Evolutionary conservation across 1,140 invertebrate species (phyloP).

Genomic region (Drosophila navojoa): DNA sequence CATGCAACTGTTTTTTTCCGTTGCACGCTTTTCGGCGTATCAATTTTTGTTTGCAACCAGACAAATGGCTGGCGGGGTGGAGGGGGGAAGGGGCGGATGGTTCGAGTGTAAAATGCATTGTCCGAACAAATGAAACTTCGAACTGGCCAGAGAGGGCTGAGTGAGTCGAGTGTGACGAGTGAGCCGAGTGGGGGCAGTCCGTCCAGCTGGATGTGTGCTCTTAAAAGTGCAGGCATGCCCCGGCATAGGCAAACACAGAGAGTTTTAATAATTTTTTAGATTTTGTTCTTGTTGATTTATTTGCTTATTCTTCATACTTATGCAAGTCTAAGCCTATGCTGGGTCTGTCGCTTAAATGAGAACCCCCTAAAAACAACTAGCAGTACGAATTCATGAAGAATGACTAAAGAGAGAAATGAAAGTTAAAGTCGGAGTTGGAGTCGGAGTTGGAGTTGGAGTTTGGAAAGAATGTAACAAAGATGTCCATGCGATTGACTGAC

Average conservation of each 20-base stretch:
- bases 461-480: constrained; percentile 59
- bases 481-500: constrained; percentile 68
- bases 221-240: constrained; percentile 61
- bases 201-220: not conserved
- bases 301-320: constrained; percentile 70
- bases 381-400: constrained; percentile 48
- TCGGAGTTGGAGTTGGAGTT: constrained; percentile 20
- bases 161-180: too few relatives aligned
- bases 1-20: constrained; percentile 56
- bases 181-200: not conserved
- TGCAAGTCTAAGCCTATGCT: constrained; percentile 63
- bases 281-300: constrained; percentile 66
- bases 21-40: constrained; percentile 65
- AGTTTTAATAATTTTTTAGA: constrained; percentile 51
- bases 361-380: constrained; percentile 72
- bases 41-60: constrained; percentile 63
- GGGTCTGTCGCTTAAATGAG: constrained; percentile 69
- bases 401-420: constrained; percentile 16
- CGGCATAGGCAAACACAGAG: constrained; percentile 53
- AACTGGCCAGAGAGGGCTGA: constrained; percentile 14
- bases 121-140: constrained; percentile 58
- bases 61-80: constrained; percentile 1
- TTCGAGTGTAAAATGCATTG: constrained; percentile 59
- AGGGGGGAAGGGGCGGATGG: not conserved
- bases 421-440: constrained; percentile 21